phyloP scores from a whole-genome alignment of 2,113 vertebrate species.

The Bos javanicus region DNA sequence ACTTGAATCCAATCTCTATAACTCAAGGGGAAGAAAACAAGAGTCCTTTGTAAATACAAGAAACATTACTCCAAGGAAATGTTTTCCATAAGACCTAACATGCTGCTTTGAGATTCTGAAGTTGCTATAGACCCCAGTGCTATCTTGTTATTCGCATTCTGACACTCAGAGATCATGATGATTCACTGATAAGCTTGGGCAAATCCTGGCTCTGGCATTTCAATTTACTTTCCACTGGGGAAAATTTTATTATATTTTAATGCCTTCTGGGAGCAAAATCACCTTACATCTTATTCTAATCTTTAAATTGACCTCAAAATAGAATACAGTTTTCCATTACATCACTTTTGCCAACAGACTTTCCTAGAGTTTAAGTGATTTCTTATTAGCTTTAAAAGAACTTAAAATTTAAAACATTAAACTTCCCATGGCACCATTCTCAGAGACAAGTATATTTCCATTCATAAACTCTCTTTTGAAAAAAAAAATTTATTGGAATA shows the following conservation, averaged over 20 bases:
- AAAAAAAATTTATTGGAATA: not conserved
- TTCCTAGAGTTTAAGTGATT: not conserved
- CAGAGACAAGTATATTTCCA: not conserved
- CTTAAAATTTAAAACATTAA: not conserved
- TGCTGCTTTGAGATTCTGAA: not conserved
- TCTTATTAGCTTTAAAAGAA: not conserved
- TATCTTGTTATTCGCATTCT: not conserved
- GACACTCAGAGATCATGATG: not conserved
- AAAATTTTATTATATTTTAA: not conserved
- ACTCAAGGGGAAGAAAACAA: not conserved
- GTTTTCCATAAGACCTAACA: not conserved
- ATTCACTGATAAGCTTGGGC: not conserved
- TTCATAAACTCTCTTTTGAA: not conserved
- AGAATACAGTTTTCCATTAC: not conserved
- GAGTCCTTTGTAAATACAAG: not conserved
- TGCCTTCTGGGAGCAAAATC: not conserved
- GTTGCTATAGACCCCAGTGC: not conserved
- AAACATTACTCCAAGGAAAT: not conserved
- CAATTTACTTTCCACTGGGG: not conserved
- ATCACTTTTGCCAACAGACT: not conserved
- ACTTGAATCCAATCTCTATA: not conserved
- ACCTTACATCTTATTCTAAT: not conserved
- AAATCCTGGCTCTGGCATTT: not conserved
- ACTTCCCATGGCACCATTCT: not conserved
- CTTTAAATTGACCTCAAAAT: conserved; percentile 22